Conservation (phyloP, 2,888 invertebrate genomes). For the Mesochorus sp. region DNA sequence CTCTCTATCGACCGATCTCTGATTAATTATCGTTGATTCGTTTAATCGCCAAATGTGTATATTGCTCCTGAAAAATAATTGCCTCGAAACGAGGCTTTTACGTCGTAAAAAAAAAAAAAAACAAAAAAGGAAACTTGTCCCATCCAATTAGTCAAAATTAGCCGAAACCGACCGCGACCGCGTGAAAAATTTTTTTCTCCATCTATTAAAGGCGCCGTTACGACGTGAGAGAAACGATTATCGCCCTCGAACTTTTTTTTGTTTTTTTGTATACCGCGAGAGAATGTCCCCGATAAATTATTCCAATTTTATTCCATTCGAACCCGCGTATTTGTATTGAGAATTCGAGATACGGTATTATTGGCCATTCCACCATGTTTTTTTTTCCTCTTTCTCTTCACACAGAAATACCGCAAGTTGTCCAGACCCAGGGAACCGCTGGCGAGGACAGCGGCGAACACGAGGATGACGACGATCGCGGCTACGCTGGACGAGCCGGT, state of each 20-base stretch:
- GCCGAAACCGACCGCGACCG: conserved; percentile 30
- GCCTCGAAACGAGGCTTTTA: neutral
- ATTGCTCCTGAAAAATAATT: neutral
- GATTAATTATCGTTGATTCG: neutral
- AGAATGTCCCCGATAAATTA: conserved; percentile 46
- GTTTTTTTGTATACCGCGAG: too few species aligned
- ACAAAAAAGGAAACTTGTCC: conserved; percentile 4
- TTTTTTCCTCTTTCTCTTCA: conserved; percentile 65
- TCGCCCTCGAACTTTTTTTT: conserved; percentile 50
- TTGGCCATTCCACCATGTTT: conserved; percentile 46
- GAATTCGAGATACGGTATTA: conserved; percentile 29
- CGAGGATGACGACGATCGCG: conserved; percentile 85
- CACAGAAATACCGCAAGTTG: conserved; percentile 90
- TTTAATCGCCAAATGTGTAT: neutral
- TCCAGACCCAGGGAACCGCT: conserved; percentile 86
- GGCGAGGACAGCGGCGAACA: conserved; percentile 79
- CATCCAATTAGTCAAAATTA: conserved; percentile 54
- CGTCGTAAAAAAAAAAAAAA: conserved; percentile 34
- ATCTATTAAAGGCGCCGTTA: conserved; percentile 18
- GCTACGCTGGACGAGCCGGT: conserved; percentile 88
- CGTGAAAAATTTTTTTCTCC: conserved; percentile 24
- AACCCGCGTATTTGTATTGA: conserved; percentile 40
- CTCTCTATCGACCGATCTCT: neutral
- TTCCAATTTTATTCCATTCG: conserved; percentile 46
- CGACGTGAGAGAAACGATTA: conserved; percentile 53